phyloP scores from a whole-genome alignment of 2,113 vertebrate genomes.

The Sylvietta virens region DNA sequence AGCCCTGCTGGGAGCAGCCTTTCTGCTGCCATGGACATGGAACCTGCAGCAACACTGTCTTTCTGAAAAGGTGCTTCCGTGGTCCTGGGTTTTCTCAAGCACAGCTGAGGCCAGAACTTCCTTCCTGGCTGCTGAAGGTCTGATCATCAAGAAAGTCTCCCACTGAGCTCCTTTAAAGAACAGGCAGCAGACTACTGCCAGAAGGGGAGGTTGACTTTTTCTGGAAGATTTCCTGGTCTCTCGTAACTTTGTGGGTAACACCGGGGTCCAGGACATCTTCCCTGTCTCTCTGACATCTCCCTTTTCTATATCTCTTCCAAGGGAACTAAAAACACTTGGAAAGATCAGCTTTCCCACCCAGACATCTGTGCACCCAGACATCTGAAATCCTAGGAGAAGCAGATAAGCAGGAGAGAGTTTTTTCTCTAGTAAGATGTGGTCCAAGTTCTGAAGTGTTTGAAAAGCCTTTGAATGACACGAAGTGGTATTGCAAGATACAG shows the following conservation, averaged over 20 bases:
- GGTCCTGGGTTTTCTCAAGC: background rate
- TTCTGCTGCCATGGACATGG: accelerated
- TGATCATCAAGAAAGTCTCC: background rate
- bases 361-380: background rate
- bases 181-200: background rate
- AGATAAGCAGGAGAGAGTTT: background rate
- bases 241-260: background rate
- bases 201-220: background rate
- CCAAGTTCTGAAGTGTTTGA: background rate
- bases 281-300: background rate
- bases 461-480: background rate
- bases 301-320: background rate
- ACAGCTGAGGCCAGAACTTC: background rate
- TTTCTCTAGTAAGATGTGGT: background rate
- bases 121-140: background rate
- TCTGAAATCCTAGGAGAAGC: background rate
- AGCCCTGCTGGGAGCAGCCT: background rate
- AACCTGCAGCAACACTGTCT: background rate
- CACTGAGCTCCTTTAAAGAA: background rate
- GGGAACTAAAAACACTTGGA: background rate
- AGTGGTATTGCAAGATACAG: background rate
- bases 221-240: background rate
- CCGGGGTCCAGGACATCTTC: background rate
- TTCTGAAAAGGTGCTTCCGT: background rate
- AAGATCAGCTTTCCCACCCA: background rate